phyloP scores from a whole-genome alignment of 2,113 vertebrate species.

The Phoxinus phoxinus region DNA sequence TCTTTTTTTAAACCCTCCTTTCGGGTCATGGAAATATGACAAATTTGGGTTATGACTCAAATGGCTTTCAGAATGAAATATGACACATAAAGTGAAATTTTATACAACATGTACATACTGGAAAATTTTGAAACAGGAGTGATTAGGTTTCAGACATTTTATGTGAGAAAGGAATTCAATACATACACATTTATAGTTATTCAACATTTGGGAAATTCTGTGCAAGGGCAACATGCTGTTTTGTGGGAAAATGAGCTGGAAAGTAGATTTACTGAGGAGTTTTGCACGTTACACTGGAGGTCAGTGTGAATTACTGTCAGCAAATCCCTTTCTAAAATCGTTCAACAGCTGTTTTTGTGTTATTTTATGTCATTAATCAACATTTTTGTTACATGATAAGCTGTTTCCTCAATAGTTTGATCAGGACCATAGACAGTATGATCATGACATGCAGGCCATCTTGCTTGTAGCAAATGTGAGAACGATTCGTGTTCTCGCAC shows the following conservation, averaged over 20 bases:
- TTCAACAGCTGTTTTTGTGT: constrained; percentile 8
- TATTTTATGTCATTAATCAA: background rate
- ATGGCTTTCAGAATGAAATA: background rate
- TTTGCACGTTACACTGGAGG: background rate
- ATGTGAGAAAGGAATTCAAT: background rate
- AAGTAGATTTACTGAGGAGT: background rate
- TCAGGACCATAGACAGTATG: too few relatives aligned
- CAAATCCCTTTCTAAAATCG: background rate
- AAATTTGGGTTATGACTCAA: background rate
- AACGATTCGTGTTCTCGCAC: background rate
- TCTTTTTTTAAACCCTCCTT: background rate
- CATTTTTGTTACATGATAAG: background rate
- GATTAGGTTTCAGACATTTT: background rate
- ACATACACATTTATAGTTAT: background rate
- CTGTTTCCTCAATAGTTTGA: background rate
- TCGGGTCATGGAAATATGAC: background rate
- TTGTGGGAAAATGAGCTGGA: background rate
- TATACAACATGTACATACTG: background rate
- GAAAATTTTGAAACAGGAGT: background rate
- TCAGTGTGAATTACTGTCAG: background rate
- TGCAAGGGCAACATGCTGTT: background rate
- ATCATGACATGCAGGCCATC: background rate
- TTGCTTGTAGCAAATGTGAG: background rate
- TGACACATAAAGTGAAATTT: background rate
- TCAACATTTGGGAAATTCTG: background rate